Evolutionary conservation across 2,888 invertebrate genomes (phyloP).

Genomic region (Tholera decimalis): DNA sequence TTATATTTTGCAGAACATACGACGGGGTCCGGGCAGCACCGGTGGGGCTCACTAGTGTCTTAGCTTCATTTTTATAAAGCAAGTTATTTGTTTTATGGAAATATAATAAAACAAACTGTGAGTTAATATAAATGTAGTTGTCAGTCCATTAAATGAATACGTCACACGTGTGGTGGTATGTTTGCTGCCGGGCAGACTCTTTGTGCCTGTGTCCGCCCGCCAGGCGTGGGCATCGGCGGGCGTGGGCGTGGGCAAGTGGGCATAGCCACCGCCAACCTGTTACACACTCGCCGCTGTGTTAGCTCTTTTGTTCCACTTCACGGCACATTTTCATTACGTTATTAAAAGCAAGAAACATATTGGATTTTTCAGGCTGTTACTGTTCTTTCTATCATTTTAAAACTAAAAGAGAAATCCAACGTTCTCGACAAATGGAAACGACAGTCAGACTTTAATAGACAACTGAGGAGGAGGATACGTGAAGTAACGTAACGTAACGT

Average conservation of each 20-base stretch:
- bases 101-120: constrained; percentile 3
- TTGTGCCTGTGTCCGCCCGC: background rate
- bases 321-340: constrained; percentile 9
- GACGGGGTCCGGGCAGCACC: background rate
- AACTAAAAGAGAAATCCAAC: constrained; percentile 16
- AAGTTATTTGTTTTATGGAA: background rate
- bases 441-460: constrained; percentile 9
- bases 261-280: background rate
- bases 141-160: constrained; percentile 39
- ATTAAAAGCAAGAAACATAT: constrained; percentile 13
- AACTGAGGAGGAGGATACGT: background rate
- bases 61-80: background rate
- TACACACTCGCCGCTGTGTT: constrained; percentile 7
- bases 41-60: background rate
- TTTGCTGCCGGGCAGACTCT: constrained; percentile 8
- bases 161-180: constrained; percentile 3
- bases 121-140: background rate
- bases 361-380: background rate
- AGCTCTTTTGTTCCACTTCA: constrained; percentile 19
- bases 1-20: background rate
- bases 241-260: background rate
- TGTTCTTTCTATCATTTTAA: constrained; percentile 6
- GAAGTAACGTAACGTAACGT: background rate
- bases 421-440: constrained; percentile 9
- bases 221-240: background rate